Evolutionary conservation across 2,113 vertebrate genomes (phyloP), one percentile per base, ranked within the genome.

Genomic region (Penelope pileata): DNA sequence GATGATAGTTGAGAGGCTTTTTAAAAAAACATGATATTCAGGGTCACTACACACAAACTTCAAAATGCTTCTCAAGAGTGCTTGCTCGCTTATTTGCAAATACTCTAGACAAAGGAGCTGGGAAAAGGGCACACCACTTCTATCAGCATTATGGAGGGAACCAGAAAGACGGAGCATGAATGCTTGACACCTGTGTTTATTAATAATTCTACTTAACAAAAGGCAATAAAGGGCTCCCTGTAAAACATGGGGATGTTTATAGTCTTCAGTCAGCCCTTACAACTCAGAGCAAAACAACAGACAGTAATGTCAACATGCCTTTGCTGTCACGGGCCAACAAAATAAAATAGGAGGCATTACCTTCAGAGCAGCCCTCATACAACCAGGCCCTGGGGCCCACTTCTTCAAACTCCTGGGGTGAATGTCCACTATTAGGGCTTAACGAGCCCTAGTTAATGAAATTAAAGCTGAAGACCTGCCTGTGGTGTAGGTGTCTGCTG

Each of bases 271-370:
- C 43, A 51, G 34, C 21, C 48, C 27, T 45, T 74, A 1, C 12
- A 86, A 91, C 19, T 19, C 58, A 51, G 62, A 64, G 45, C 40
- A 66, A 36, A 9, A 62, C 32, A 74, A 93, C 32, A 45, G 1
- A 0, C 21, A 48, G 0, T 2, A 56, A 40, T 7, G 30, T 4
- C 48, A 88, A 60, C 5, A 2, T 80, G n/a, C n/a, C n/a, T n/a
- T n/a, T n/a, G n/a, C n/a, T n/a, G n/a, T n/a, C n/a, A n/a, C n/a
- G n/a, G n/a, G n/a, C n/a, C n/a, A n/a, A n/a, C n/a, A n/a, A n/a
- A n/a, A n/a, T n/a, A n/a, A n/a, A n/a, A n/a, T n/a, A n/a, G n/a
- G n/a, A n/a, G n/a, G n/a, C n/a, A n/a, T n/a, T n/a, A n/a, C n/a
- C n/a, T 74, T 86, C 56, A 47, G 56, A 77, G n/a, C 19, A 32